Evolutionary conservation across 2,113 vertebrate species (phyloP), one percentile per base, ranked within the genome.

Genomic region (Spea multiplicata): DNA sequence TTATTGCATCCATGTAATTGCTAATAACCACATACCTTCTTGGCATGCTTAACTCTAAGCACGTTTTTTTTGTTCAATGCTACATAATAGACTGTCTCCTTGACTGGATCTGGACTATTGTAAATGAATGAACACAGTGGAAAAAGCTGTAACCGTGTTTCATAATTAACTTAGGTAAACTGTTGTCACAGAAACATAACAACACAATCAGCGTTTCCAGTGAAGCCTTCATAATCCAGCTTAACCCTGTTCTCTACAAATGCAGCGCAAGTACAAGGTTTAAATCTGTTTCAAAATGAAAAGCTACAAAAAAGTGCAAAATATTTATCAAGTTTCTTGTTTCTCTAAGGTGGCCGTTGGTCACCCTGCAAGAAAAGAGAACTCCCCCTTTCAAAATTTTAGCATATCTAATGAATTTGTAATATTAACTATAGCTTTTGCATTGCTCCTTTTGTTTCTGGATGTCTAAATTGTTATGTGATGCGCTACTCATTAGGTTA

Each of bases 111-210:
- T 45, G 44, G 69, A 50, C 10, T 44, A 45, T 69, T 68, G n/a
- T 50, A 49, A 57, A 48, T 48, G 66, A 30, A 78, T 79, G 16
- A 72, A 6, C n/a, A 47, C 16, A 45, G 44, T 30, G 45, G 10
- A 53, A 49, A 53, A 52, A 52, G 44, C 2, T 55, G 8, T n/a
- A 76, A 55, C 59, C 17, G 62, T 59, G 48, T 53, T 72, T 67
- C 62, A 67, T 64, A 73, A 72, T 79, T 57, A 65, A 44, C 13
- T 62, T 72, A 53, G 67, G 77, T 80, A 80, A 73, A 80, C 71
- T 47, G 77, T 80, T 59, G 70, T 59, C 77, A 80, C 13, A 59
- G 77, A 57, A 73, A 80, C 77, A 47, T 59, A 46, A 73, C 64
- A 80, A 73, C 71, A 80, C 9, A 44, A 52, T 44, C 49, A 73